These are phyloP conservation scores for Serinus canaria DNA, from an alignment of 2,113 vertebrate genomes.

Conservation along the genomic window DNA sequence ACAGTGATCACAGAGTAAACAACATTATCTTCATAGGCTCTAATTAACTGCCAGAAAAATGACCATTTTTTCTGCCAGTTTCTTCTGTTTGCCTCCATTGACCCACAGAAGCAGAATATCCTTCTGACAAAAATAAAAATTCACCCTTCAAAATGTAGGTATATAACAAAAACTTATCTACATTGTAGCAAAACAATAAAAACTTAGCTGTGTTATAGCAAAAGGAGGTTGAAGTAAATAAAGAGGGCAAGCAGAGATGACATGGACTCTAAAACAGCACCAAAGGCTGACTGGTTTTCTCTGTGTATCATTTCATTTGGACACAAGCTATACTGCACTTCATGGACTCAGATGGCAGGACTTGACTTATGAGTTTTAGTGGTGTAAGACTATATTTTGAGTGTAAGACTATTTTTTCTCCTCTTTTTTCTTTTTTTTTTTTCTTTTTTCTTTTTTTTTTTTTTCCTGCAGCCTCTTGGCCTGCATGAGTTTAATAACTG, in stretches of 20 bases:
- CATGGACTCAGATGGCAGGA: background rate
- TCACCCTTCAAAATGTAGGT: background rate
- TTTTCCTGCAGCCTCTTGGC: background rate
- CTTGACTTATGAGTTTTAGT: background rate
- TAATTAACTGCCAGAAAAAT: background rate
- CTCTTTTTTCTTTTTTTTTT: fast-evolving
- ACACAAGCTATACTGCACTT: background rate
- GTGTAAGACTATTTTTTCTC: background rate
- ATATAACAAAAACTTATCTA: background rate
- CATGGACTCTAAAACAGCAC: background rate
- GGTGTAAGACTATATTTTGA: background rate
- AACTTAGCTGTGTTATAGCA: background rate
- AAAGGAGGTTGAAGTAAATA: background rate
- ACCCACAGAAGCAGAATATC: background rate
- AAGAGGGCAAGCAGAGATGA: background rate
- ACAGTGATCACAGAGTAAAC: background rate
- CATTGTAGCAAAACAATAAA: background rate
- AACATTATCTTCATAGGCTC: background rate
- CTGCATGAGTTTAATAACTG: slow-evolving; percentile 18
- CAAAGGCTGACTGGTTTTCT: background rate
- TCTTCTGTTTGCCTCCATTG: background rate
- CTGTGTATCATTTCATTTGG: background rate
- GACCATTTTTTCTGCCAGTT: background rate
- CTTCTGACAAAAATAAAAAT: background rate
- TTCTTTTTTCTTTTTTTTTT: fast-evolving